phyloP scores from a whole-genome alignment of 2,888 invertebrate species.

The Cephus rjabovi region DNA sequence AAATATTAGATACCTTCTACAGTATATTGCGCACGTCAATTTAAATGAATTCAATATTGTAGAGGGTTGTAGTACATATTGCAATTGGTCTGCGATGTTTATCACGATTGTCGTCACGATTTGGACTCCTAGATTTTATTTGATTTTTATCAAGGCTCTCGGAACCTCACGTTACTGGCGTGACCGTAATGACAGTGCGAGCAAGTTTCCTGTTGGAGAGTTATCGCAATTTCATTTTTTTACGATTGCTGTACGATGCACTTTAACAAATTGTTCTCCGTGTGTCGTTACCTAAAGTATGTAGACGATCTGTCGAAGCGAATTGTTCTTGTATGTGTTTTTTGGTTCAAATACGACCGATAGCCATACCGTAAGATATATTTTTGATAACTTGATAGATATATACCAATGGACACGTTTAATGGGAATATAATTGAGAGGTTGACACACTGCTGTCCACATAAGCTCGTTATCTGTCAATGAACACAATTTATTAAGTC shows the following conservation, averaged over 20 bases:
- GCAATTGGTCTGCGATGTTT: constrained; percentile 34
- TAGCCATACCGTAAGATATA: neutral
- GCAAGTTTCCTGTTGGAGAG: neutral
- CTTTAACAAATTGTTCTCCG: neutral
- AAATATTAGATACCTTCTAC: neutral
- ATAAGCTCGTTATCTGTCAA: neutral
- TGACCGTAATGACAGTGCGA: neutral
- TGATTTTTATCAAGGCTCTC: constrained; percentile 42
- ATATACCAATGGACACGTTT: neutral
- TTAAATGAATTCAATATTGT: constrained; percentile 9
- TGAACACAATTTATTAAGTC: neutral
- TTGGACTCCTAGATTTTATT: constrained; percentile 36
- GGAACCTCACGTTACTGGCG: neutral
- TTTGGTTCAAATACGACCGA: neutral
- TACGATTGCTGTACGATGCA: neutral
- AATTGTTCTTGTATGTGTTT: neutral
- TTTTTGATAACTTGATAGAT: neutral
- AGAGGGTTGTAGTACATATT: constrained; percentile 26
- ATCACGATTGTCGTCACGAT: constrained; percentile 24
- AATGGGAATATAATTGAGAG: neutral
- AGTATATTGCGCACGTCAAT: neutral
- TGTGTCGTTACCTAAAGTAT: neutral
- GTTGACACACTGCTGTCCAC: neutral
- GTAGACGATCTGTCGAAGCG: neutral
- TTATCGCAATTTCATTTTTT: neutral